These are phyloP conservation scores for Tarsius wallacei DNA, from an alignment of 2,797 vertebrate species.

Conservation along the genomic window DNA sequence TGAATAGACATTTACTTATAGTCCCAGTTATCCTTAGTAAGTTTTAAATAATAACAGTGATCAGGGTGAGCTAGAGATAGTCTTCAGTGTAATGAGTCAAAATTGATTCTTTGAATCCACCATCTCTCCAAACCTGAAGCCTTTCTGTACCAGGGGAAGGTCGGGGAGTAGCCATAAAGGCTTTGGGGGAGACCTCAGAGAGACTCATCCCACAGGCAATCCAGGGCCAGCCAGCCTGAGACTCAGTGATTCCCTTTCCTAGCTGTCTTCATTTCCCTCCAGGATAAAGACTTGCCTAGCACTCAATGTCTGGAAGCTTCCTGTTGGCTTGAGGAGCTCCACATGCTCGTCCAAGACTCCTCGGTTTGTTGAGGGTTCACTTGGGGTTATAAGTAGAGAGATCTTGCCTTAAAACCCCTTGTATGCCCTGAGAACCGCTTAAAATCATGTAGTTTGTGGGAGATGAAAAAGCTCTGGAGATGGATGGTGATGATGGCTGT, in stretches of 20 bases:
- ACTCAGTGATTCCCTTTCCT: not conserved
- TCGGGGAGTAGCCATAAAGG: not conserved
- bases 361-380: not conserved
- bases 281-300: not conserved
- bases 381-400: not conserved
- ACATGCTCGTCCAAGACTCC: not conserved
- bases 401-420: not conserved
- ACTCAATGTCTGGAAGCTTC: not conserved
- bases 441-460: not conserved
- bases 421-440: not conserved
- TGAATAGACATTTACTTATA: not conserved
- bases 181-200: not conserved
- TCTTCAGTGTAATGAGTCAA: not conserved
- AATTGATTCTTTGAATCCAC: not conserved
- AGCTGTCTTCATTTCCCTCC: not conserved
- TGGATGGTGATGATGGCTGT: not conserved
- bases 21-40: not conserved
- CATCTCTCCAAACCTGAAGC: not conserved
- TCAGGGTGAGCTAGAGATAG: not conserved
- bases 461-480: not conserved
- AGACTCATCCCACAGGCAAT: accelerated
- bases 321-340: not conserved
- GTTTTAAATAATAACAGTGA: not conserved
- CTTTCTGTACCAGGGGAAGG: not conserved
- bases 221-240: not conserved